phyloP scores from a whole-genome alignment of 2,888 invertebrate species.

The Hirtodrosophila trivittata region DNA sequence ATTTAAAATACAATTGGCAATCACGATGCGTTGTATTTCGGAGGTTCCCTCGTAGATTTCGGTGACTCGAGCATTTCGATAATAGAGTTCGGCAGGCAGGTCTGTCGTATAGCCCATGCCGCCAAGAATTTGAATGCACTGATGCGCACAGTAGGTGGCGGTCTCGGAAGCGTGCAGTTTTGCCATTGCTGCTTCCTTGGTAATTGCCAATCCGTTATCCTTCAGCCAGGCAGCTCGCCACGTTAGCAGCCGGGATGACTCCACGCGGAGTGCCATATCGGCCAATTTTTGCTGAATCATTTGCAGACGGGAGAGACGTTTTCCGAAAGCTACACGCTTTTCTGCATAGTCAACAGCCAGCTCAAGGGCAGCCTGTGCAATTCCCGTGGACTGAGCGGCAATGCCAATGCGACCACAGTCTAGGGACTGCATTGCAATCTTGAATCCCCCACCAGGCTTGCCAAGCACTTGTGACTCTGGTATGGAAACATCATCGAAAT shows the following conservation, averaged over 20 bases:
- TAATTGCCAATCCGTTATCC: conserved; percentile 91
- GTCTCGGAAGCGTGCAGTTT: conserved; percentile 96
- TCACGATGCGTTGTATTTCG: conserved; percentile 96
- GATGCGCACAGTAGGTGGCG: conserved; percentile 95
- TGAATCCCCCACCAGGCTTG: conserved; percentile 93
- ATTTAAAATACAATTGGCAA: conserved; percentile 86
- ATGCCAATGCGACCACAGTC: conserved; percentile 97
- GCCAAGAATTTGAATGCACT: conserved; percentile 93
- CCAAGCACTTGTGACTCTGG: conserved; percentile 92
- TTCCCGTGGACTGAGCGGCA: conserved; percentile 95
- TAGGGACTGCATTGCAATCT: conserved; percentile 96
- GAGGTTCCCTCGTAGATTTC: conserved; percentile 99
- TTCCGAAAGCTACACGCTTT: conserved; percentile 93
- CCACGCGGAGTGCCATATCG: conserved; percentile 93
- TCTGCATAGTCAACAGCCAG: conserved; percentile 94
- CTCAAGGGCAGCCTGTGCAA: conserved; percentile 95
- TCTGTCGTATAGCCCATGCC: conserved; percentile 97
- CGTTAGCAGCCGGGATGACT: conserved; percentile 92
- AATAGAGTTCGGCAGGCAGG: conserved; percentile 96
- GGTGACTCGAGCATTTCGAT: conserved; percentile 97
- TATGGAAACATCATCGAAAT: conserved; percentile 94
- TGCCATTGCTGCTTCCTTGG: conserved; percentile 98
- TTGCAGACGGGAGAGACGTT: conserved; percentile 92
- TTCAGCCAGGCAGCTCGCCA: conserved; percentile 96
- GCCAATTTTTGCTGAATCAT: conserved; percentile 95